Base-by-base conservation (phyloP, 2,113 vertebrate species). In the Oryzias curvinotus region DNA sequence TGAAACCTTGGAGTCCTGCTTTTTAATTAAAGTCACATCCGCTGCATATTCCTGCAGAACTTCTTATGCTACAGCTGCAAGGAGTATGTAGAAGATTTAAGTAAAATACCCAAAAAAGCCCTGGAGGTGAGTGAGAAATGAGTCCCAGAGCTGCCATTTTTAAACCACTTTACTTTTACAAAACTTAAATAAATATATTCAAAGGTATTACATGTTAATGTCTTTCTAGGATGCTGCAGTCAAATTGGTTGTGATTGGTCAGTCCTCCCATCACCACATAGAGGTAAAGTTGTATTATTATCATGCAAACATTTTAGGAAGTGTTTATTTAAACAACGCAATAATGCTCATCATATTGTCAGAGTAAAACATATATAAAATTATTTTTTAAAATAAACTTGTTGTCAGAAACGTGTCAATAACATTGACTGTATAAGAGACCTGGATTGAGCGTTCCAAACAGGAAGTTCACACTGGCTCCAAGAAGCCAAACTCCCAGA, bases 41-140 rank as follows among this genome's bases (percentile, higher is more conserved):
- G 1, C 18, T 65, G 1, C 21, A 1, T 77, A 16, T 78, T 64
- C 47, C 87, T 90, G 65, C 90, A 98, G 96, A 93, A 94, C 83
- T 98, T 98, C 85, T 87, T 98, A 73, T 98, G 96, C 86, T 98
- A 96, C 75, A 85, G 89, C 62, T 96, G 95, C 81, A 95, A 95
- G 84, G 96, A 98, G 74, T 98, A 98, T 19, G 94, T 98, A 52
- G 96, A 98, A 55, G 96, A 98, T 78, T 87, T 98, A 85, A 94
- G 94, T 21, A 96, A 94, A 92, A 88, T 98, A 59, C 94, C 95
- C 16, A 82, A 67, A 72, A 83, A 71, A 61, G 79, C 76, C 65
- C 86, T 98, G 52, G 72, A 88, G 85, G 96, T 97, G 85, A 93
- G 92, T 85, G 19, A n/a, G 8, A 30, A 26, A 5, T 57, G 43